phyloP scores from a whole-genome alignment of 2,797 vertebrate genomes.

The Falco cherrug region DNA sequence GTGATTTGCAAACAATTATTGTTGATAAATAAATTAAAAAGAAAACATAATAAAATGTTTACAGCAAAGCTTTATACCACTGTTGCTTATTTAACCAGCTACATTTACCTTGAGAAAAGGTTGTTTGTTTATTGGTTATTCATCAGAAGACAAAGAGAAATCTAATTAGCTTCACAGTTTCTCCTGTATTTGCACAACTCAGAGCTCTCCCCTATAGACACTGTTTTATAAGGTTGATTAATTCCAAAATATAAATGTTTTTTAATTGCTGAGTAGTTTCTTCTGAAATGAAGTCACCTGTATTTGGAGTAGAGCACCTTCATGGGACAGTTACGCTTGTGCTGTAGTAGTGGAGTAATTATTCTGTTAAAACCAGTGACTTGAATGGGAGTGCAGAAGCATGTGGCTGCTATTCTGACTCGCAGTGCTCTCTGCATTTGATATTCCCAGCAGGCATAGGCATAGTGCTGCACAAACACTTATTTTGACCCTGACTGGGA shows the following conservation, averaged over 20 bases:
- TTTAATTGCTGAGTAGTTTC: neutral
- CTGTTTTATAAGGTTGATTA: neutral
- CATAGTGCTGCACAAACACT: neutral
- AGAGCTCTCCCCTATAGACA: accelerated
- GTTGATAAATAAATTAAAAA: neutral
- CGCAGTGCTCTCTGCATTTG: neutral
- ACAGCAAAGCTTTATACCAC: neutral
- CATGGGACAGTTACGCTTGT: neutral
- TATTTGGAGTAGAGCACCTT: neutral
- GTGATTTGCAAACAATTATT: neutral
- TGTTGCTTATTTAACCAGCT: neutral
- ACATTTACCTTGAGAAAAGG: neutral
- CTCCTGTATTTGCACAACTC: neutral
- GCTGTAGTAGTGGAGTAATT: neutral
- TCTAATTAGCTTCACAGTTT: neutral
- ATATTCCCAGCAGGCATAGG: neutral
- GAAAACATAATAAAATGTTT: neutral
- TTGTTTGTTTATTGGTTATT: neutral
- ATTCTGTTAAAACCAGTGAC: neutral
- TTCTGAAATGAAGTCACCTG: neutral
- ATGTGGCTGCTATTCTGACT: accelerated
- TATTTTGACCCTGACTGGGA: neutral
- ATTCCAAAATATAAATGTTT: neutral
- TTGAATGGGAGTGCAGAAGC: neutral
- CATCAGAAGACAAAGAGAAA: neutral